phyloP scores from a whole-genome alignment of 1,140 invertebrate genomes.

The Palaemon carinicauda region DNA sequence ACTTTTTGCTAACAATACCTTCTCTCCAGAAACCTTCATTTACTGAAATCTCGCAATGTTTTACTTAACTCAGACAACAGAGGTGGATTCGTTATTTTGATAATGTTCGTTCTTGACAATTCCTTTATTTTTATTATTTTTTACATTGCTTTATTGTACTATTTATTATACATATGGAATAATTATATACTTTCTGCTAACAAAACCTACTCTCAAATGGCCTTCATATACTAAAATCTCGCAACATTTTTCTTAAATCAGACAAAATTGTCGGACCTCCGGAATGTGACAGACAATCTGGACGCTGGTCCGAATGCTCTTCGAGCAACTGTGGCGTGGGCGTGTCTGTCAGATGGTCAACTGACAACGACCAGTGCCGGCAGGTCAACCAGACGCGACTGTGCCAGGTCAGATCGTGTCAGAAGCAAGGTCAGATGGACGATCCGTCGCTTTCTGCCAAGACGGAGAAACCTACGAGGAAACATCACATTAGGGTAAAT shows the following conservation, averaged over 20 bases:
- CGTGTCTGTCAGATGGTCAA: constrained; percentile 21
- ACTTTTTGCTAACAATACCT: no score
- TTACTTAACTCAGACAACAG: no score
- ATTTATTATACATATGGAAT: no score
- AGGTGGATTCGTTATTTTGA: no score
- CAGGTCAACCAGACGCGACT: constrained; percentile 20
- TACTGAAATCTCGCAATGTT: no score
- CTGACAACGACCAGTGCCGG: neutral
- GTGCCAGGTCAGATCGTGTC: constrained; percentile 26
- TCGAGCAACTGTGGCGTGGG: neutral
- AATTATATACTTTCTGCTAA: no score
- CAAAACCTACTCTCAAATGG: neutral
- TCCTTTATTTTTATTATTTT: no score
- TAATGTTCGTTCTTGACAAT: no score
- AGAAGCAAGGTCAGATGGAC: neutral
- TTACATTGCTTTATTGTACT: no score
- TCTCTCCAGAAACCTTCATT: no score
- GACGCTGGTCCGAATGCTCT: constrained; percentile 6
- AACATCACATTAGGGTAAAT: neutral
- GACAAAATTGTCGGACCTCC: neutral
- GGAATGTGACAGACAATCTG: neutral
- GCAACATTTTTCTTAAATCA: neutral
- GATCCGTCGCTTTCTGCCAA: no score
- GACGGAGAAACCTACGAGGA: neutral
- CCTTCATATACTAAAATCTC: neutral